Percentiles rank a stretch among this genome's conserved stretches.
These are phyloP conservation scores for Psilopsiagon aurifrons DNA, from an alignment of 2,113 vertebrate species.

Conservation along the genomic window DNA sequence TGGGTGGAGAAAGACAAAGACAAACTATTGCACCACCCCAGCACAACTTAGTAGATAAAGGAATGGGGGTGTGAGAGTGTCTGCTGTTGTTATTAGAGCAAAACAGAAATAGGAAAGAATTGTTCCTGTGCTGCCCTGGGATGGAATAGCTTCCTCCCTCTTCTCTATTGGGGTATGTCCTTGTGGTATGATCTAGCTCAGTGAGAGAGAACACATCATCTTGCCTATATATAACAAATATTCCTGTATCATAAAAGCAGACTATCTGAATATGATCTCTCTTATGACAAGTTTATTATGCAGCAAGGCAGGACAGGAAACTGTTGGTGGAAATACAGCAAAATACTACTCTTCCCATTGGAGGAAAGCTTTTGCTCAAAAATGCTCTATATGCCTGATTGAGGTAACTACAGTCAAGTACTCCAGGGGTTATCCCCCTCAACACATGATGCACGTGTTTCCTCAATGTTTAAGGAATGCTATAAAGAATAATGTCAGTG, in stretches of 20 bases:
- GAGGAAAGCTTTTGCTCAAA: background rate
- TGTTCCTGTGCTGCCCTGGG: background rate
- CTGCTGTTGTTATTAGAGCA: background rate
- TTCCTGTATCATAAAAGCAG: background rate
- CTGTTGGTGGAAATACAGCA: background rate
- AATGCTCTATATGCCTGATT: background rate
- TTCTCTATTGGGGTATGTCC: background rate
- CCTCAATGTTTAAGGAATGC: background rate
- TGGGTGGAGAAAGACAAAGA: background rate
- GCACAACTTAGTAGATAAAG: rapidly evolving
- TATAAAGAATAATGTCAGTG: background rate
- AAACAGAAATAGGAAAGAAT: background rate
- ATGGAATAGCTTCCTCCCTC: background rate
- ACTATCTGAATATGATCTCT: background rate
- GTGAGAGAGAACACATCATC: background rate
- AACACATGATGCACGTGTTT: background rate
- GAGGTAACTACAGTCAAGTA: background rate
- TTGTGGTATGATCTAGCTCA: background rate
- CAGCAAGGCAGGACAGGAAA: background rate
- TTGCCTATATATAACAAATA: background rate
- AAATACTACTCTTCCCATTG: background rate
- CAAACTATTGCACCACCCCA: background rate
- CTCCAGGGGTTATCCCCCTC: background rate
- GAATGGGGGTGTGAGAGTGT: background rate
- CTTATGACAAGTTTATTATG: background rate